A percentile compares a stretch with the other conserved stretches of the same genome.
phyloP scores from a whole-genome alignment of 2,888 invertebrate genomes.

The Pollenia griseotomentosa region DNA sequence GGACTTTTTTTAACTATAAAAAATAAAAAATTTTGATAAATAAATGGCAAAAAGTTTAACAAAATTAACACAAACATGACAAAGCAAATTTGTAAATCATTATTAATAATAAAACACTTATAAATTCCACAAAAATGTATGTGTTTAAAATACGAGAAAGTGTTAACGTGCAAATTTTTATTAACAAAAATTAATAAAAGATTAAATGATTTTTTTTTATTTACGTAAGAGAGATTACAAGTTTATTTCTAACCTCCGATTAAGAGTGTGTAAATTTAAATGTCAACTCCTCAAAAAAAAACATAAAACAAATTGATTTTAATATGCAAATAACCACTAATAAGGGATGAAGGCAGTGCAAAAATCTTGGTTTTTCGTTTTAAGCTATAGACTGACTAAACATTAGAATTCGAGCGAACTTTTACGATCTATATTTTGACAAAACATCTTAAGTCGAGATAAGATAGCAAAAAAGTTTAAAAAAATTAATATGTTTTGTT shows the following conservation, averaged over 20 bases:
- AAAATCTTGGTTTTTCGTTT: too few species aligned
- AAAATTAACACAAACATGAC: slow-evolving; percentile 27
- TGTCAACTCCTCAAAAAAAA: slow-evolving; percentile 15
- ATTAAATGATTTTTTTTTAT: neutral
- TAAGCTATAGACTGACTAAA: too few species aligned
- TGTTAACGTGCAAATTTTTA: neutral
- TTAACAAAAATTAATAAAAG: neutral
- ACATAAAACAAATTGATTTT: neutral
- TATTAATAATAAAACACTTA: slow-evolving; percentile 3
- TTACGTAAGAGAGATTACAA: neutral
- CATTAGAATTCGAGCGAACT: too few species aligned
- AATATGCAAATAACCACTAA: neutral
- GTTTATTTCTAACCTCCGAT: neutral
- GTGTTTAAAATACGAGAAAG: slow-evolving; percentile 4
- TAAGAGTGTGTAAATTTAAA: slow-evolving; percentile 14
- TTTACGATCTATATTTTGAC: too few species aligned
- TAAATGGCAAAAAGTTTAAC: neutral
- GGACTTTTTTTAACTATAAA: neutral
- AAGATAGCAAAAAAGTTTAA: too few species aligned
- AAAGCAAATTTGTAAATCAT: neutral
- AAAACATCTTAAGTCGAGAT: too few species aligned
- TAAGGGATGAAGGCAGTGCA: too few species aligned
- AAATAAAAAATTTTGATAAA: neutral
- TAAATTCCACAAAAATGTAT: neutral
- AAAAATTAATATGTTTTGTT: too few species aligned